Evolutionary conservation across 2,113 vertebrate species (phyloP), one percentile per base, ranked within the genome.

Genomic region (Potamarius usumacintae): DNA sequence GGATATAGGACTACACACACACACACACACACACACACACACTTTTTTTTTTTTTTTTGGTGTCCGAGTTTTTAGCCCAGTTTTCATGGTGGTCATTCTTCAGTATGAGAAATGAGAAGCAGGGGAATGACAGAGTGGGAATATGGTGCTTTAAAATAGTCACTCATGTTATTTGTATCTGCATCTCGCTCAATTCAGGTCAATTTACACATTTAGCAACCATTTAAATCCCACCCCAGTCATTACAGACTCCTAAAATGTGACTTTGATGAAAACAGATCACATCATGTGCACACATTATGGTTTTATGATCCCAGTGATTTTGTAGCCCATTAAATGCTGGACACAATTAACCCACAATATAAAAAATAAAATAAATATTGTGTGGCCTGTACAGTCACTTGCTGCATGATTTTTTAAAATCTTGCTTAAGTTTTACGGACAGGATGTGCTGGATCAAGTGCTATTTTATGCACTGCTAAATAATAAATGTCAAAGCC

Each of bases 1-100:
- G 53, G 57, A 58, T 53, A 22, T 20, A 42, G 15, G 14, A 27
- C 22, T 12, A 58, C 67, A 85, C 69, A 17, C 82, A 71, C 82
- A 69, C 63, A 71, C 63, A 69, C 63, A 53, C 48, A 17, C 82
- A 71, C 82, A 69, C 63, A 71, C 63, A 69, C 63, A 53, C 48
- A 30, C 30, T 20, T 0, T 30, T 2, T n/a, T 0, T 1, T 17
- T 48, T 74, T 42, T 74, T 74, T 48, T 20, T 42, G 30, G 27
- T 83, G 67, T 83, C 58, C 7, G 62, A 9, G 72, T 85, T 79
- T 87, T 86, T 78, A 88, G 84, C 84, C 84, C 63, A 88, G 83
- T 88, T 90, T 88, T 78, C 71, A 62, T 71, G 60, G 42, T 78
- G 71, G 34, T 63, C 79, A 83, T 88, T 88, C 77, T 86, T 88